Evolutionary conservation across 2,797 vertebrate species (phyloP).

Genomic region (Pangasius krempfi): DNA sequence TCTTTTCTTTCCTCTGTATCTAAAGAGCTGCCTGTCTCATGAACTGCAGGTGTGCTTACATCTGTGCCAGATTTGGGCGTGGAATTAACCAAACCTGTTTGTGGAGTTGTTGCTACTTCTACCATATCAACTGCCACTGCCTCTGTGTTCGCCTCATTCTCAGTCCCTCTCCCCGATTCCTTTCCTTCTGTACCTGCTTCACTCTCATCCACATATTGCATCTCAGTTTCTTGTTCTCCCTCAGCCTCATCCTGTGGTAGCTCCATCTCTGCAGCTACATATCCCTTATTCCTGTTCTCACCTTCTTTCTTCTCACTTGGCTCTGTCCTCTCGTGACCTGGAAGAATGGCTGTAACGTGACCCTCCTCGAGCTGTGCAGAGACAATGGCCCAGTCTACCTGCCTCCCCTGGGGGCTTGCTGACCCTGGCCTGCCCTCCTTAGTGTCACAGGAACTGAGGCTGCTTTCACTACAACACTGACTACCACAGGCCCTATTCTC

Average conservation of each 20-base stretch:
- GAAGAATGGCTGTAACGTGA: slow-evolving; percentile 22
- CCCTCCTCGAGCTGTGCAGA: slow-evolving; percentile 18
- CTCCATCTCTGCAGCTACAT: slow-evolving; percentile 8
- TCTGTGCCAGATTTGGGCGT: slow-evolving; percentile 39
- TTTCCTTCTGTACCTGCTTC: slow-evolving; percentile 10
- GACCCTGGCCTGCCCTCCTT: slow-evolving; percentile 27
- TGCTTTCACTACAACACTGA: slow-evolving; percentile 26
- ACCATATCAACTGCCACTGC: slow-evolving; percentile 16
- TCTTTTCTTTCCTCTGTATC: slow-evolving; percentile 35
- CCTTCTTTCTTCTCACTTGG: slow-evolving; percentile 9
- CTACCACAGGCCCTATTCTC: slow-evolving; percentile 9
- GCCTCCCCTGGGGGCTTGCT: slow-evolving; percentile 23
- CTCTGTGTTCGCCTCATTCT: slow-evolving; percentile 20
- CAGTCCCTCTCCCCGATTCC: not conserved
- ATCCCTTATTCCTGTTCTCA: slow-evolving; percentile 13
- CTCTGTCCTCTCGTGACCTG: slow-evolving; percentile 50
- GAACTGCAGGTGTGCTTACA: slow-evolving; percentile 19
- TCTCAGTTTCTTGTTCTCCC: not conserved
- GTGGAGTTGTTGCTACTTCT: slow-evolving; percentile 33
- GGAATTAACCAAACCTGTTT: slow-evolving; percentile 45
- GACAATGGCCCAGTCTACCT: slow-evolving; percentile 46
- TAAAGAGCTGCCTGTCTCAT: slow-evolving; percentile 29
- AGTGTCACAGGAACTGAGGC: slow-evolving; percentile 6
- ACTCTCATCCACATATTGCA: slow-evolving; percentile 11
- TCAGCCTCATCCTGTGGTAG: slow-evolving; percentile 43